Base-by-base conservation (phyloP, 1,140 invertebrate genomes). In the Stegodyphus mimosarum region DNA sequence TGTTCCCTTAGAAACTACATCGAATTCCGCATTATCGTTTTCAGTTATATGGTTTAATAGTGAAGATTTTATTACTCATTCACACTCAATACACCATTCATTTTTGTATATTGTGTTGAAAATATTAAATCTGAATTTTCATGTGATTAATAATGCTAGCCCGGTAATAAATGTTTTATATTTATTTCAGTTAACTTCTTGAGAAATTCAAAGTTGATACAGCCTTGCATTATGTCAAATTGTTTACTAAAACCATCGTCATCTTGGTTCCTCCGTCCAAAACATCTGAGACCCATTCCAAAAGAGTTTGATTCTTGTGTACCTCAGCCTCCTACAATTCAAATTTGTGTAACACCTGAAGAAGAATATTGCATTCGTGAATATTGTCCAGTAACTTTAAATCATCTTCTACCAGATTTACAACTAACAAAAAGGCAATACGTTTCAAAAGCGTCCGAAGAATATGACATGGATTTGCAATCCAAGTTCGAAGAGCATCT, bases 401-500 rank as follows among this genome's bases (percentile, higher is more conserved):
- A 71, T 33, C 71, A 83, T 9, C 48, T 83, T 0, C n/a, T 83
- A 2, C 79, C 79, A 6, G 79, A 83, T 18, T 60, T 83, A 4
- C 55, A 53, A 11, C 53, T 73, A 17, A 66, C 79, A 13, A 66
- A 18, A 15, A 64, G 18, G 6, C 60, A 83, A 15, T 10, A 11
- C 6, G 10, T 49, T 5, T 17, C 53, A 51, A 71, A 83, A 15
- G 71, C 70, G 1, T 15, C 10, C 33, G 15, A 48, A 6, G 79
- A 83, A 17, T 83, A 71, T 15, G 79, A 83, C 15, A 11, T 11
- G 15, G 33, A 73, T 15, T n/a, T 83, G 13, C 6, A 13, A 10
- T 7, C 15, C 52, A 83, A 83, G 64, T 83, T 83, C 79, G 60
- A 83, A n/a, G 74, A 83, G 63, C 79, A 83, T 33, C 17, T 83